A percentile compares a stretch with the other conserved stretches of the same genome.
These are phyloP conservation scores for Mactromeris polynyma DNA, from an alignment of 2,888 invertebrate genomes.

Conservation along the genomic window DNA sequence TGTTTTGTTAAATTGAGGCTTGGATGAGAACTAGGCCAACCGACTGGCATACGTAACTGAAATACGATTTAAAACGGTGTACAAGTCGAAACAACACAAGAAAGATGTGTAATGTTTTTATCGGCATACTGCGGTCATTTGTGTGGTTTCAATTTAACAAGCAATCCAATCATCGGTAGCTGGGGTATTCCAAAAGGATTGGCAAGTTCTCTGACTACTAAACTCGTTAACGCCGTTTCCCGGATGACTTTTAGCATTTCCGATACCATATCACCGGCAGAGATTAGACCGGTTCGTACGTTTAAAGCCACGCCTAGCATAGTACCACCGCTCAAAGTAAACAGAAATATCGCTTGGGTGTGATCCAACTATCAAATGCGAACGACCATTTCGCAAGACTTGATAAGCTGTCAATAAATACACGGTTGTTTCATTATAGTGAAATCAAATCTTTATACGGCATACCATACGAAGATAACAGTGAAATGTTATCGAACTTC, in stretches of 20 bases:
- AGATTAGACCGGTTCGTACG: neutral
- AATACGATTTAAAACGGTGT: no score
- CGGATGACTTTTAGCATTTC: neutral
- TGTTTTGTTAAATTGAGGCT: no score
- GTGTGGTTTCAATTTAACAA: no score
- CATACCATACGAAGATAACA: neutral
- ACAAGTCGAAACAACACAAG: no score
- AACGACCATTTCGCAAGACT: conserved; percentile 1
- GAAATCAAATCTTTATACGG: neutral
- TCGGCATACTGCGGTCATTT: no score
- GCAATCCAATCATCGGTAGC: no score
- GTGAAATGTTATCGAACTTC: neutral
- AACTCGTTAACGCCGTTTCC: no score
- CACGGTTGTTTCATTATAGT: neutral
- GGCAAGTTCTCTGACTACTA: no score
- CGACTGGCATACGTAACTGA: no score
- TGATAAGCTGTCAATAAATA: conserved; percentile 5
- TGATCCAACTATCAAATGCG: neutral
- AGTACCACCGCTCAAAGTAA: neutral
- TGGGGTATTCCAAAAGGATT: no score
- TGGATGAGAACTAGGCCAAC: no score
- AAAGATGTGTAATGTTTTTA: no score
- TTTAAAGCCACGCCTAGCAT: neutral
- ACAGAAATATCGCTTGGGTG: neutral
- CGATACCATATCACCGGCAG: neutral